Percentiles rank a stretch among this genome's conserved stretches.
These are phyloP conservation scores for Muscicapa striata DNA, from an alignment of 2,797 vertebrate genomes.

Conservation along the genomic window DNA sequence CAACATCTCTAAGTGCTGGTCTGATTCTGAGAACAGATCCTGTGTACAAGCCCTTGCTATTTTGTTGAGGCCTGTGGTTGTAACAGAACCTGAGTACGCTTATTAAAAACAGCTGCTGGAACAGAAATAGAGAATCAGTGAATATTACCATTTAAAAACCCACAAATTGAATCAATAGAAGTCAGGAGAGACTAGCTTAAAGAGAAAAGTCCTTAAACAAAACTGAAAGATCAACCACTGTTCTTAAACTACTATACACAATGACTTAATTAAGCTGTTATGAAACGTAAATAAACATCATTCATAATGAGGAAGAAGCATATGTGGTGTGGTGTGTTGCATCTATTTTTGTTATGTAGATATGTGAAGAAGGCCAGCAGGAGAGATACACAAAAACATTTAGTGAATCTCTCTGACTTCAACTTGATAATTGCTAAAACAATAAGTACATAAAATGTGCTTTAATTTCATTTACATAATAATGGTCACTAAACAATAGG, in stretches of 20 bases:
- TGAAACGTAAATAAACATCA: background rate
- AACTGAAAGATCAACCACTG: background rate
- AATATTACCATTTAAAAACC: background rate
- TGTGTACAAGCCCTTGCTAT: background rate
- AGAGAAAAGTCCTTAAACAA: background rate
- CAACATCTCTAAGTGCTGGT: background rate
- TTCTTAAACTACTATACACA: background rate
- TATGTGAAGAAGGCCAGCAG: background rate
- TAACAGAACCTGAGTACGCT: background rate
- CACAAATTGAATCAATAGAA: background rate
- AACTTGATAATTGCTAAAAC: background rate
- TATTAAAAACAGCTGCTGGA: constrained; percentile 1
- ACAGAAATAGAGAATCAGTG: background rate
- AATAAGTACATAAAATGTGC: background rate
- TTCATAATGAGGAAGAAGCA: background rate
- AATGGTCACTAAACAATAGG: background rate
- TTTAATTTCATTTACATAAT: background rate
- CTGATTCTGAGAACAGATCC: background rate
- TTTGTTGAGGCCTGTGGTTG: background rate
- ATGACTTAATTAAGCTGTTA: background rate
- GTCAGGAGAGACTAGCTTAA: background rate
- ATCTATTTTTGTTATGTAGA: background rate
- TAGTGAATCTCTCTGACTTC: background rate
- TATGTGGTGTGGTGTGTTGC: background rate
- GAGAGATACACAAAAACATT: background rate